Percentiles rank a stretch among this genome's conserved stretches.
These are phyloP conservation scores for Hyles vespertilio DNA, from an alignment of 1,140 invertebrate genomes.

Conservation along the genomic window DNA sequence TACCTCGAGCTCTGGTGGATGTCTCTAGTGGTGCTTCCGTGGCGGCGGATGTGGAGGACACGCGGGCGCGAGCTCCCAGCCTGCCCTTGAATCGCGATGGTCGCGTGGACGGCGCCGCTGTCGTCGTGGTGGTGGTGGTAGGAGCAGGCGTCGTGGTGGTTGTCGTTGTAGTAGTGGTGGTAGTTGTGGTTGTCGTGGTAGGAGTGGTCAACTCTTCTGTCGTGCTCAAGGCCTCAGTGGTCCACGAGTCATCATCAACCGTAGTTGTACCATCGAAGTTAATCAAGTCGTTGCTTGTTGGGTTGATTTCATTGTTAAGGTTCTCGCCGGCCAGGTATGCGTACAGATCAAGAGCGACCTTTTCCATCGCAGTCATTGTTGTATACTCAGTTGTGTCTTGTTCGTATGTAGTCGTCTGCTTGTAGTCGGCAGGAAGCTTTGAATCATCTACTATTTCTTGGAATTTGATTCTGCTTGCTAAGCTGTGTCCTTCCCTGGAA, in stretches of 20 bases:
- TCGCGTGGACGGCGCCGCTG: slow-evolving; percentile 44
- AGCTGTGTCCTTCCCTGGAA: slow-evolving; percentile 47
- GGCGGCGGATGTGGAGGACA: slow-evolving; percentile 40
- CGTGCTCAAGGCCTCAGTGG: slow-evolving; percentile 64
- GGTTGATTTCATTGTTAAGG: slow-evolving; percentile 79
- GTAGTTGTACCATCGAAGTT: slow-evolving; percentile 64
- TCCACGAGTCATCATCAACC: slow-evolving; percentile 44
- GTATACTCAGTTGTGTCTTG: slow-evolving; percentile 79
- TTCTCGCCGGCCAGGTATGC: slow-evolving; percentile 86
- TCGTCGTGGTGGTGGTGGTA: slow-evolving; percentile 42
- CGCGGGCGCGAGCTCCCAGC: slow-evolving; percentile 43
- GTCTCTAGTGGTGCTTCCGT: slow-evolving; percentile 61
- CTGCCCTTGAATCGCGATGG: slow-evolving; percentile 62
- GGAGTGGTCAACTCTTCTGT: slow-evolving; percentile 79
- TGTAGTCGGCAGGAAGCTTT: slow-evolving; percentile 57
- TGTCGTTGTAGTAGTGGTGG: slow-evolving; percentile 58
- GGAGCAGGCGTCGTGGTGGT: slow-evolving; percentile 41
- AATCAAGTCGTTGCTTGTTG: slow-evolving; percentile 69
- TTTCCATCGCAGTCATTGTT: slow-evolving; percentile 84
- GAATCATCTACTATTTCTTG: slow-evolving; percentile 60
- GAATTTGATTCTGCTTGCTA: slow-evolving; percentile 40
- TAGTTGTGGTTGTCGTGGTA: slow-evolving; percentile 77
- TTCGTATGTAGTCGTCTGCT: slow-evolving; percentile 64
- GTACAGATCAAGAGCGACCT: slow-evolving; percentile 87
- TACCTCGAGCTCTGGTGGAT: slow-evolving; percentile 60